Base-by-base conservation (phyloP, 2,888 invertebrate species). In the Standfussiana lucernea region DNA sequence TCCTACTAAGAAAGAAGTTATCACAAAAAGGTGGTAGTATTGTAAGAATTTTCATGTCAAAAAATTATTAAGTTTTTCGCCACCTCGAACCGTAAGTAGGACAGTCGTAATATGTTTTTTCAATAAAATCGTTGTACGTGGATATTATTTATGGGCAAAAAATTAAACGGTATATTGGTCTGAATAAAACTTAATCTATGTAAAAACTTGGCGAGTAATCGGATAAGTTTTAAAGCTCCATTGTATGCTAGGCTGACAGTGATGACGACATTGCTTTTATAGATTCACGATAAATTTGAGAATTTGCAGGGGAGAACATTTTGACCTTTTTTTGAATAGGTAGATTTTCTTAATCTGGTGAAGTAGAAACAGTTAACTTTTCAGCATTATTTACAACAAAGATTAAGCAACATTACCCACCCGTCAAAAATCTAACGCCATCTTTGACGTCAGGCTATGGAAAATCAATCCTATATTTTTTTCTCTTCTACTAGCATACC, bases 1-100 rank as follows among this genome's bases (percentile, higher is more conserved):
- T 56, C n/a, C 65, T 8, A 80, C 66, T 59, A 37, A 66, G 13
- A 56, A 37, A 66, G 13, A 56, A 53, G 61, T 10, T 72, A 40
- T 53, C 42, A 56, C 56, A 85, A 85, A 86, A 84, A 84, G 28
- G 6, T 15, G 24, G 35, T 50, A 11, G 21, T 50, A 71, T 66
- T 62, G 67, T 71, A 35, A 24, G 40, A 71, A 83, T 83, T 37
- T 77, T 73, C 72, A 68, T 73, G 45, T 71, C 24, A 35, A 59
- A 71, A 56, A 82, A 77, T 77, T 67, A 72, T 82, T 65, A 53
- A 50, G 62, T 83, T 83, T 73, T 86, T 75, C 80, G 50, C 64
- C 45, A 70, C 13, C 24, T 7, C 32, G 35, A 59, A 35, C 11
- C 7, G 24, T 68, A 75, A 83, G 77, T 77, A 72, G 86, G 40